A percentile compares a stretch with the other conserved stretches of the same genome.
Conservation (phyloP, 2,113 vertebrate species). For the Erythrocebus patas region DNA sequence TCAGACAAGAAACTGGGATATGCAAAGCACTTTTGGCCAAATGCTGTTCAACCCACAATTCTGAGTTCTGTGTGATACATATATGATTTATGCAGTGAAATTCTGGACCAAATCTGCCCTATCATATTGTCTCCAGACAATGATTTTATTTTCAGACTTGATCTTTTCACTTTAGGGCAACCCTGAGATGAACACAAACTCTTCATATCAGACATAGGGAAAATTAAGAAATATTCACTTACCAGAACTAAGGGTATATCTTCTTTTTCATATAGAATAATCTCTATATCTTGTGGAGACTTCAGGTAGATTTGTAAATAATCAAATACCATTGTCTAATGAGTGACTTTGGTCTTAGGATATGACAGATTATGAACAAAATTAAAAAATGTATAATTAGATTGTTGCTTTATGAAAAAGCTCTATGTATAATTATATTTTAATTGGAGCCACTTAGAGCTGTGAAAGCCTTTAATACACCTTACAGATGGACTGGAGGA, state of each 20-base stretch:
- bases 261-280: not conserved
- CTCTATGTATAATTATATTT: slow-evolving; percentile 54
- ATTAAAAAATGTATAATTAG: not conserved
- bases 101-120: not conserved
- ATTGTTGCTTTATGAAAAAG: slow-evolving; percentile 27
- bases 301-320: not conserved
- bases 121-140: not conserved
- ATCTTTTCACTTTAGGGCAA: not conserved
- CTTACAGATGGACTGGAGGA: slow-evolving; percentile 65
- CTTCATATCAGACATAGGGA: not conserved
- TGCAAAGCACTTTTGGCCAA: not conserved
- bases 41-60: not conserved
- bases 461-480: slow-evolving; percentile 42
- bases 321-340: not conserved
- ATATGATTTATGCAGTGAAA: not conserved
- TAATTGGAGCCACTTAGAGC: slow-evolving; percentile 63
- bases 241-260: not conserved
- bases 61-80: not conserved
- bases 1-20: not conserved
- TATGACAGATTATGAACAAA: slow-evolving; percentile 2
- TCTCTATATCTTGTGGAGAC: not conserved
- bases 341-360: slow-evolving; percentile 29
- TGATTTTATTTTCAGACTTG: not conserved
- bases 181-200: not conserved
- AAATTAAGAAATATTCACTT: not conserved